Percentiles rank a stretch among this genome's conserved stretches.
phyloP scores from a whole-genome alignment of 2,888 invertebrate species.

The Volucella zonaria region DNA sequence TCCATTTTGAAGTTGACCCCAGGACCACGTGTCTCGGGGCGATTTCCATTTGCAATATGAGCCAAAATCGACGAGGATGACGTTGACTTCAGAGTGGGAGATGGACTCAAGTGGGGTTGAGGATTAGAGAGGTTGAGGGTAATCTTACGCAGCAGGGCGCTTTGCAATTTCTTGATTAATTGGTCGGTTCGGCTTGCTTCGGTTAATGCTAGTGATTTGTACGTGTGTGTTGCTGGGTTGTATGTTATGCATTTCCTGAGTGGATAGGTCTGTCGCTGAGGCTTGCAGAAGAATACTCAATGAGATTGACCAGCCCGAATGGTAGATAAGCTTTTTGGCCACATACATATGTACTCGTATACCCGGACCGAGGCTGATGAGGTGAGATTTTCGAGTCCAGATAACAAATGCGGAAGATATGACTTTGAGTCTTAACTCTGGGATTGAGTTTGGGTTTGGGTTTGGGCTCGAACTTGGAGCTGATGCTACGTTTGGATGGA shows the following conservation, averaged over 20 bases:
- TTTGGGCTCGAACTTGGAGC: conserved; percentile 54
- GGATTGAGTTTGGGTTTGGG: background rate
- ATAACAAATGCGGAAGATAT: conserved; percentile 72
- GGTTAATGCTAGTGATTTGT: conserved; percentile 59
- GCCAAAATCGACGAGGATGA: conserved; percentile 12
- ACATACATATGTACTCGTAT: background rate
- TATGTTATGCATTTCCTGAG: conserved; percentile 58
- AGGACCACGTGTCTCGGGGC: conserved; percentile 71
- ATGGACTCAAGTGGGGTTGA: conserved; percentile 15
- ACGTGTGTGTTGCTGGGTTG: conserved; percentile 23
- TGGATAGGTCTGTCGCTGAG: background rate
- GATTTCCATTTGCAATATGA: conserved; percentile 62
- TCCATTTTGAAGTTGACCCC: conserved; percentile 68
- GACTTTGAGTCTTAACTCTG: background rate
- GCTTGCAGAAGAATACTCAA: conserved; percentile 4
- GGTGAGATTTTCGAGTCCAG: conserved; percentile 72
- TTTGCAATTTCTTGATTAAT: conserved; percentile 74
- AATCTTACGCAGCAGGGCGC: conserved; percentile 70
- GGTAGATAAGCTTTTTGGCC: conserved; percentile 57
- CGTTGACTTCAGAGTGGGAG: background rate
- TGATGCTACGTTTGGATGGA: conserved; percentile 42
- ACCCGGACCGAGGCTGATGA: conserved; percentile 43
- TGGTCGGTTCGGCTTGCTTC: conserved; percentile 60
- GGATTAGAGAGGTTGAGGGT: conserved; percentile 35
- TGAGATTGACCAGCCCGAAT: background rate